Evolutionary conservation across 2,888 invertebrate genomes (phyloP), one percentile per base, ranked within the genome.

Genomic region (Nemapogon koenigi): DNA sequence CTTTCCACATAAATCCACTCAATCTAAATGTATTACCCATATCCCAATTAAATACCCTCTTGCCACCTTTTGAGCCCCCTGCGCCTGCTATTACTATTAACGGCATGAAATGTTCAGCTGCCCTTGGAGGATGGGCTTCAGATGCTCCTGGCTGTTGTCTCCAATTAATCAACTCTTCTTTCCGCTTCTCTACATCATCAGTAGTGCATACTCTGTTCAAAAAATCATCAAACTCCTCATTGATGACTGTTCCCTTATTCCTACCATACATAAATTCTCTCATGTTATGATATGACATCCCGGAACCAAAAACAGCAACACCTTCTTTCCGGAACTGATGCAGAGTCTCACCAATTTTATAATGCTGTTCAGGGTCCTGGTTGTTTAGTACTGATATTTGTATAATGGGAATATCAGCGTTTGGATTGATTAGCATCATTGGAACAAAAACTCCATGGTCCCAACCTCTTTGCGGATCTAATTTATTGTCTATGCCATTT

Each of bases 271-370:
- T 59, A 37, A 78, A 78, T 37, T 67, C 68, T 40, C 70, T 56
- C 78, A 78, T 78, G 32, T 78, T 78, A 30, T 78, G 78, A 28
- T 71, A 78, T 0, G 76, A 75, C 78, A 78, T 78, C 1, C 78
- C 78, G 0, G 78, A 78, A 0, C 76, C 78, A 0, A 78, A 41
- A 2, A 78, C 43, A 0, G 72, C 73, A 1, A 78, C 45, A 0
- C 75, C 76, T 46, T 78, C 75, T 49, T 68, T 71, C 2, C 78
- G 49, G 39, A 73, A 69, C 25, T 69, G 49, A 1, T 66, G 46
- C 19, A 78, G 49, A 0, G 47, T 60, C 53, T 68, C 46, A 0
- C 78, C 78, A 0, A 78, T 31, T 31, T 62, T 63, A 38, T 71
- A 78, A 49, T 78, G 78, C 14, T 65, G 44, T 17, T 60, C 64